Conservation (phyloP, 2,888 invertebrate species). For the Eilema caniola region DNA sequence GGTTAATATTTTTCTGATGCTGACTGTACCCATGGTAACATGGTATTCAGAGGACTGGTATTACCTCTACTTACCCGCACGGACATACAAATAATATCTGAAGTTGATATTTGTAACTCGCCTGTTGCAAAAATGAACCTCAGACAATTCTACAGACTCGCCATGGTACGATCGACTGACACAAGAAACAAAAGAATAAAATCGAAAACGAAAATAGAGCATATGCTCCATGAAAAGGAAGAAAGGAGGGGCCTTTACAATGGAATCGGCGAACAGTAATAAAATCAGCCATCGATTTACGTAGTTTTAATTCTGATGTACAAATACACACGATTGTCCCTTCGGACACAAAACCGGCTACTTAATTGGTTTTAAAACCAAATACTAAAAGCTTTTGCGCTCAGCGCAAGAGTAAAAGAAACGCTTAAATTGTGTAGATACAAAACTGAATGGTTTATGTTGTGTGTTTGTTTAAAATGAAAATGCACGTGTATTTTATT, state of each 20-base stretch:
- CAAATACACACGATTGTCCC: conserved; percentile 4
- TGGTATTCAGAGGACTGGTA: too few relatives aligned
- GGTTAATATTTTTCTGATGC: too few relatives aligned
- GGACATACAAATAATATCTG: neutral
- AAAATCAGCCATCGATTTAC: neutral
- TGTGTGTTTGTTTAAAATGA: neutral
- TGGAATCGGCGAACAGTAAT: neutral
- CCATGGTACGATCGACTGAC: neutral
- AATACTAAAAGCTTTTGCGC: neutral
- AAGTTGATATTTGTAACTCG: neutral
- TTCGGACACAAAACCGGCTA: neutral
- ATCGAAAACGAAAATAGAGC: too few relatives aligned
- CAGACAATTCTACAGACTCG: neutral
- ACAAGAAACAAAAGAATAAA: neutral
- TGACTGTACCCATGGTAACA: too few relatives aligned
- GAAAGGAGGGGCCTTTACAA: neutral
- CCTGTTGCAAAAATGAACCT: neutral
- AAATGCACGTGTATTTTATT: neutral
- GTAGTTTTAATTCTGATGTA: neutral
- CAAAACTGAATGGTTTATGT: neutral
- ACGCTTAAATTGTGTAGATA: neutral
- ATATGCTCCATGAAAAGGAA: too few relatives aligned
- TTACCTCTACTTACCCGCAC: too few relatives aligned
- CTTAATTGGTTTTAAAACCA: conserved; percentile 12
- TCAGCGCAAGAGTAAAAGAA: neutral